Evolutionary conservation across 2,797 vertebrate species (phyloP), one percentile per base, ranked within the genome.

Genomic region (Schizothorax lantsangensis): DNA sequence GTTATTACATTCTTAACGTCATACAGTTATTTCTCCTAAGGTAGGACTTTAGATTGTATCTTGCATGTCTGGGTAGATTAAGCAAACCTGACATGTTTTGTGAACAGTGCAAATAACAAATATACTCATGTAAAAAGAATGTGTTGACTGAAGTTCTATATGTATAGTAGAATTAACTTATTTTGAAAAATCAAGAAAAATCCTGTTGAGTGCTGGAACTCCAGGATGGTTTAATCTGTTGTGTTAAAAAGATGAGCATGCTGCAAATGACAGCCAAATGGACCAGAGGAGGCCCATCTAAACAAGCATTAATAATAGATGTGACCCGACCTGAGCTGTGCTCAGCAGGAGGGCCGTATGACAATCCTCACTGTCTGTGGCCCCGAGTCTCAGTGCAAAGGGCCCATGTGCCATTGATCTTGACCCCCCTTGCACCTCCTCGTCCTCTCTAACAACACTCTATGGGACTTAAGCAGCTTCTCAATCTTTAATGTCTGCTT

Each of bases 401-500:
- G 87, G 66, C 88, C 52, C 54, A 90, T 91, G 89, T 91, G 90
- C 89, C 91, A 90, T 91, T 93, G 92, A 93, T 94, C 91, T 91
- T 83, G 86, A 88, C 91, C 84, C 80, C 73, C 30, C 54, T 59
- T 59, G 57, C 66, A 90, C 88, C 81, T 75, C 82, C 68, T 88
- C 49, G 59, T 88, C 90, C 78, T 66, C 89, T 79, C 91, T 89
- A 88, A 73, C 21, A 89, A 90, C 91, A 92, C 89, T 90, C 93
- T 92, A 92, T 72, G 92, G 93, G 93, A 94, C 89, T 94, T 94
- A 92, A 93, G 89, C 91, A 90, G 90, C 94, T 93, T 92, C 93
- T 95, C 94, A 94, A 95, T 94, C 90, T 95, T 94, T 95, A 94
- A 96, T 95, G 94, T 91, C 88, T 91, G 92, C 90, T 90, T 92